Conservation (phyloP, 2,888 invertebrate species). For the Limnephilus auricula region DNA sequence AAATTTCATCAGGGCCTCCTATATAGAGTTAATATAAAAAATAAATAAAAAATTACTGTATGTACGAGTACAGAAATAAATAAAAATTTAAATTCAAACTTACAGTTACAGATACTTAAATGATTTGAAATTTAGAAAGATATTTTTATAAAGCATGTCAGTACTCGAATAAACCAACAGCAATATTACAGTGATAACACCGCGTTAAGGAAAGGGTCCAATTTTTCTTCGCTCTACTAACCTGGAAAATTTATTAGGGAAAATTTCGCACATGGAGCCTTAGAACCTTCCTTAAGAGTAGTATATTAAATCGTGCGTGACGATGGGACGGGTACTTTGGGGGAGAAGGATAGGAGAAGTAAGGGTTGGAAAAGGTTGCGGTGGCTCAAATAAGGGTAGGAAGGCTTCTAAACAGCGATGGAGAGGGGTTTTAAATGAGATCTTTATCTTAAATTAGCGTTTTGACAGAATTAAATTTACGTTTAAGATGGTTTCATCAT, state of each 20-base stretch:
- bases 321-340: neutral
- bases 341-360: neutral
- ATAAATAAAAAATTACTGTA: too few relatives aligned
- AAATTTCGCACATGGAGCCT: constrained; percentile 7
- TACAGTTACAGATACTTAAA: too few relatives aligned
- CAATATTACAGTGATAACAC: neutral
- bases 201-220: neutral
- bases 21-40: too few relatives aligned
- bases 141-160: neutral
- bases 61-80: too few relatives aligned
- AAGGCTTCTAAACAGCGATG: neutral
- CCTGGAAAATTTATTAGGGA: constrained; percentile 3
- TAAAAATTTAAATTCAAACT: too few relatives aligned
- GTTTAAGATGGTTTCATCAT: neutral
- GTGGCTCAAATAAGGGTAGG: neutral
- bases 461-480: neutral
- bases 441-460: neutral
- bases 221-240: constrained; percentile 2
- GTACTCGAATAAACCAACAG: neutral
- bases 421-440: neutral
- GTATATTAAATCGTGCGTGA: constrained; percentile 20
- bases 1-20: too few relatives aligned
- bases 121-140: neutral
- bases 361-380: neutral
- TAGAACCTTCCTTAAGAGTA: constrained; percentile 5